Percentiles rank a stretch among this genome's conserved stretches.
Conservation (phyloP, 2,113 vertebrate species). For the Coptodon rendalli region DNA sequence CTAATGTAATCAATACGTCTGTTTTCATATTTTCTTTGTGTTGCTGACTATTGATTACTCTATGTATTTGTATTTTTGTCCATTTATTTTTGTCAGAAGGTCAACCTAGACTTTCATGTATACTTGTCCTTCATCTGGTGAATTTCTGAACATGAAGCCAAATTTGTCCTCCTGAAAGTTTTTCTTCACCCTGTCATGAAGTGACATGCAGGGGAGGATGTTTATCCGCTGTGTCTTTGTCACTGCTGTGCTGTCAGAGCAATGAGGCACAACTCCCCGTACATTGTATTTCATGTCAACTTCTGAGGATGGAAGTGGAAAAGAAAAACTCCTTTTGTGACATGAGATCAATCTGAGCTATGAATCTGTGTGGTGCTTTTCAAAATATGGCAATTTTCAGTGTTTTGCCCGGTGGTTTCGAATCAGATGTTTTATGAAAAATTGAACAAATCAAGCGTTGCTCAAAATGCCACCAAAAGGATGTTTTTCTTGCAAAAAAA, state of each 20-base stretch:
- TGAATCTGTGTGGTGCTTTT: background rate
- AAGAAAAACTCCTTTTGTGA: slow-evolving; percentile 8
- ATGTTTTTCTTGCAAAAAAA: background rate
- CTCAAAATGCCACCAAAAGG: background rate
- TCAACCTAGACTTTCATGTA: background rate
- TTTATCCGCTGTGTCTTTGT: slow-evolving; percentile 38
- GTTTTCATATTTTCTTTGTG: background rate
- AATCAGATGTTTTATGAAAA: background rate
- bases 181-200: slow-evolving; percentile 22
- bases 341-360: slow-evolving; percentile 22
- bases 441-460: background rate
- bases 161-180: background rate
- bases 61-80: background rate
- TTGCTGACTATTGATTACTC: background rate
- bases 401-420: background rate
- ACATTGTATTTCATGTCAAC: slow-evolving; percentile 46
- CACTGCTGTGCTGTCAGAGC: slow-evolving; percentile 45
- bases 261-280: slow-evolving; percentile 5
- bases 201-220: slow-evolving; percentile 32
- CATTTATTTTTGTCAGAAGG: background rate
- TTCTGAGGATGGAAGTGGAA: slow-evolving; percentile 20
- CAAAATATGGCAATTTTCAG: background rate
- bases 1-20: background rate
- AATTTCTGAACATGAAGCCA: background rate
- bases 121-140: background rate